Evolutionary conservation across 2,797 vertebrate species (phyloP), one percentile per base, ranked within the genome.

Genomic region (Spatula versicolor): DNA sequence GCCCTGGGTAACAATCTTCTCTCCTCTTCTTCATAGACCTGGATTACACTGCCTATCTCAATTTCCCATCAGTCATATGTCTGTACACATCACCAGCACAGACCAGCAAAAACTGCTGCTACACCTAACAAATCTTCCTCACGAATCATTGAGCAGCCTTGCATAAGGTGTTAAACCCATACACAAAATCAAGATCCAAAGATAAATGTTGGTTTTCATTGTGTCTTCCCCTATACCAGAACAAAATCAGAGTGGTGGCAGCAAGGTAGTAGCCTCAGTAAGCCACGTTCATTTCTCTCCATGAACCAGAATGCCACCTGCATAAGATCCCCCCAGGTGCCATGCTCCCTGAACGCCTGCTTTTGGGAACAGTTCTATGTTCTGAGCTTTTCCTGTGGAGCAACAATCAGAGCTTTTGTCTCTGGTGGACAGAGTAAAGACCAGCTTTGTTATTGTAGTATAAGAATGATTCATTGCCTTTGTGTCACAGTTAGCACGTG

Each of bases 351-450:
- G 46, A 54, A 13, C 17, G 48, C n/a, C 33, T 41, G 18, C 21
- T 59, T 90, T 59, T 23, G 26, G 13, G 6, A 18, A 3, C 8
- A 55, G 52, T 50, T 22, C 3, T n/a, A 4, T 16, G 5, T 31
- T 89, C 58, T 39, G 69, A 60, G 46, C 7, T 81, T 82, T 85
- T 73, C 30, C 48, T 59, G 8, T 20, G 48, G 28, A 91, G 33
- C 83, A 84, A 75, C 81, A 88, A 72, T 81, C 66, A 84, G 23
- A 92, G 80, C 73, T 93, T 95, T 95, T 72, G 64, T 67, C 66
- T 35, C 75, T 43, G 9, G n/a, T 62, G 28, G 35, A 59, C 4
- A 74, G 14, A 76, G 46, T 52, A 31, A 54, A 63, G 11, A 64
- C 41, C 20, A 54, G 56, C 55, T 66, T 68, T 69, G 43, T 72